Conservation (phyloP, 2,797 vertebrate genomes). For the Zenarchopterus dispar region DNA sequence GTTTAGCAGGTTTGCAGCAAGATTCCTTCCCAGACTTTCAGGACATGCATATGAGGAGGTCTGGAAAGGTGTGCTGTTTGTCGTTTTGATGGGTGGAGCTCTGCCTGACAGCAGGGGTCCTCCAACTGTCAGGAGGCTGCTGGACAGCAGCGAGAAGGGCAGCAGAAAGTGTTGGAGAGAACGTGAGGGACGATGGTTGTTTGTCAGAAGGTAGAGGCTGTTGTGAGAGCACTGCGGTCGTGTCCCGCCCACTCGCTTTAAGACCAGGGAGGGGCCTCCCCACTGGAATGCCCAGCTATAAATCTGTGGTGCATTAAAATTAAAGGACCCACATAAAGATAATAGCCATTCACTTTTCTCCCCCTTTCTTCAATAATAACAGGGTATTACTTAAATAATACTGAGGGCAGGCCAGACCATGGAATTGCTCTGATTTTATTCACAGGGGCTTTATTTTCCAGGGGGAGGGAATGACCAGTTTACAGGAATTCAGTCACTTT, state of each 20-base stretch:
- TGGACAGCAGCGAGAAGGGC: slow-evolving; percentile 28
- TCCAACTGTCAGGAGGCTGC: slow-evolving; percentile 28
- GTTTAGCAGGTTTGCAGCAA: slow-evolving; percentile 9
- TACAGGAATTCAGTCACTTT: slow-evolving; percentile 79
- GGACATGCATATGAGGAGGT: not conserved
- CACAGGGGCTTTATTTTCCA: slow-evolving; percentile 75
- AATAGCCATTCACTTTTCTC: slow-evolving; percentile 85
- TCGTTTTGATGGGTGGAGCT: not conserved
- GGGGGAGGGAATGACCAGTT: slow-evolving; percentile 57
- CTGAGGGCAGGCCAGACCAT: slow-evolving; percentile 83
- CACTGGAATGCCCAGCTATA: slow-evolving; percentile 87
- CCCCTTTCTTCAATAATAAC: slow-evolving; percentile 87
- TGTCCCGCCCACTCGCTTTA: slow-evolving; percentile 80
- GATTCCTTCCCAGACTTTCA: not conserved
- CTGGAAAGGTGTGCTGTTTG: not conserved
- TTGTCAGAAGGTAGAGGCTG: slow-evolving; percentile 76
- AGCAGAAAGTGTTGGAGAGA: slow-evolving; percentile 52
- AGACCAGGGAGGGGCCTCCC: slow-evolving; percentile 84
- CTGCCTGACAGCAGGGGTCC: not conserved
- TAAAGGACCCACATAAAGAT: slow-evolving; percentile 90
- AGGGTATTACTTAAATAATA: slow-evolving; percentile 89
- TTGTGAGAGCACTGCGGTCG: slow-evolving; percentile 74
- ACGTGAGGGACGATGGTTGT: slow-evolving; percentile 62
- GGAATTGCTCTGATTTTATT: slow-evolving; percentile 82
- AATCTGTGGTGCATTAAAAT: slow-evolving; percentile 90